phyloP scores from a whole-genome alignment of 2,797 vertebrate genomes.

The Phoxinus dragarum region DNA sequence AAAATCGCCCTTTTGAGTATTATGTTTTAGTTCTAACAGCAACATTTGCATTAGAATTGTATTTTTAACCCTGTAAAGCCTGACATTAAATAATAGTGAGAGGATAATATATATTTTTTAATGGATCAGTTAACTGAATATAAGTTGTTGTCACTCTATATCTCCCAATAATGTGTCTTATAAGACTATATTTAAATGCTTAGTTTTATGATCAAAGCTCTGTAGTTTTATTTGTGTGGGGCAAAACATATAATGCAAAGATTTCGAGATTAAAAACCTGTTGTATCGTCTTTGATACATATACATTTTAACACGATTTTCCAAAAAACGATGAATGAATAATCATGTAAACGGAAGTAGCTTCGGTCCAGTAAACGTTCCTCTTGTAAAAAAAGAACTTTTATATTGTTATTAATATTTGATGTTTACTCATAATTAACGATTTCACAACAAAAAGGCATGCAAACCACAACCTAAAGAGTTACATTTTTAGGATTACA shows the following conservation, averaged over 20 bases:
- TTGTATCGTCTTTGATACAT: neutral
- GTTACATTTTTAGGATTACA: neutral
- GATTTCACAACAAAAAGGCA: neutral
- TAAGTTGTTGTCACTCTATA: neutral
- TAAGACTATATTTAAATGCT: neutral
- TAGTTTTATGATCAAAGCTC: neutral
- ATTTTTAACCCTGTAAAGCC: too few relatives aligned
- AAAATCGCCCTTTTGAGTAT: too few relatives aligned
- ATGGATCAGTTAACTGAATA: too few relatives aligned
- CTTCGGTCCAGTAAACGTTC: neutral
- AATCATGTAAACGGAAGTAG: neutral
- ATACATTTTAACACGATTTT: neutral
- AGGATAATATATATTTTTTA: too few relatives aligned
- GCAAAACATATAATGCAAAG: neutral
- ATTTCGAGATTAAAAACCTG: neutral
- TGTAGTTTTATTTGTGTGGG: neutral
- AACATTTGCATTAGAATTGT: neutral
- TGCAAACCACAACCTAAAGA: neutral
- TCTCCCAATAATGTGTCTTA: too few relatives aligned
- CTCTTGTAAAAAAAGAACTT: neutral
- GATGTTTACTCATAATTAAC: neutral
- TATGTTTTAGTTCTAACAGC: too few relatives aligned
- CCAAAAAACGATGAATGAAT: neutral
- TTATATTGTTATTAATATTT: neutral
- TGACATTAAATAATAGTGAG: too few relatives aligned